Base-by-base conservation (phyloP, 2,888 invertebrate genomes). In the Lysandra bellargus region DNA sequence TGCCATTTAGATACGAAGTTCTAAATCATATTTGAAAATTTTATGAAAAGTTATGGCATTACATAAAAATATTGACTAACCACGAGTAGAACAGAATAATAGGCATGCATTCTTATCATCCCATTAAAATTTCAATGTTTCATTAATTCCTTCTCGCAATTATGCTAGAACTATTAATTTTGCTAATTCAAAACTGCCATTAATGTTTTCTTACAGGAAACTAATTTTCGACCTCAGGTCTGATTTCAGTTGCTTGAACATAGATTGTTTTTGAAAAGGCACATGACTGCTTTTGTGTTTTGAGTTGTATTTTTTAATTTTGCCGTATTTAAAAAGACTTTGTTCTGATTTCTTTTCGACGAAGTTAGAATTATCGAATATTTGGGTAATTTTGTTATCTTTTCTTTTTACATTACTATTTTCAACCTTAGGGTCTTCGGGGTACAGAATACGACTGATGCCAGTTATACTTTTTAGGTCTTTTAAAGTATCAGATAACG, bases 181-280 rank as follows among this genome's bases (percentile, higher is more conserved):
- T 37, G 4, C 33, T 7, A 12, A 30, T 69, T 69, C 33, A 37
- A 69, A 69, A 69, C 33, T 69, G 37, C 17, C 69, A 69, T 33
- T 69, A 14, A 14, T 69, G 4, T 69, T 69, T 9, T 33, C 33
- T 69, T 69, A 69, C 14, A 74, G 33, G 12, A 78, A 80, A 40
- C 53, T 40, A 17, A 82, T 44, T 80, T 82, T 82, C 33, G 81
- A 83, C 74, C 79, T 82, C 17, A 83, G n/a, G 80, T 83, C 83
- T 30, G 83, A 83, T 73, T 81, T 81, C 44, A 82, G 64, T 60
- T 83, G 83, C 74, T 83, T 81, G 14, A 83, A 72, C 73, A 81
- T 83, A 7, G 84, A 83, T 78, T 83, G 83, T n/a, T 82, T 83
- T 6, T 80, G 78, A 80, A 82, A 83, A 1, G 82, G 75, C 64